Conservation (phyloP, 2,113 vertebrate genomes). For the Laticauda laticaudata region DNA sequence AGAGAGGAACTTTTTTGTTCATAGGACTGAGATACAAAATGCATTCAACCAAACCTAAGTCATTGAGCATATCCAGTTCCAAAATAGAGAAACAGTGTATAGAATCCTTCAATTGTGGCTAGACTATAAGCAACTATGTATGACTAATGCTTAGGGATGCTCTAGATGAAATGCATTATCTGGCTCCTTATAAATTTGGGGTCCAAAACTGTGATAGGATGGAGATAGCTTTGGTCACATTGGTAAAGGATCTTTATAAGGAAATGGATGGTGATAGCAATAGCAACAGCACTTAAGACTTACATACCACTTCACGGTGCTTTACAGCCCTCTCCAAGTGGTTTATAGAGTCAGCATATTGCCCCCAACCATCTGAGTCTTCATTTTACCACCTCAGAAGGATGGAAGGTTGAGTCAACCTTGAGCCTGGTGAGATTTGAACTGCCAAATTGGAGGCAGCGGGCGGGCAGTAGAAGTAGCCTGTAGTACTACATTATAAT, state of each 20-base stretch:
- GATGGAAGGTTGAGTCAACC: too few species aligned
- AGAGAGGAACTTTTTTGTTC: background rate
- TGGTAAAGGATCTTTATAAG: background rate
- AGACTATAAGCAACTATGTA: background rate
- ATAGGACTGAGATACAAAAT: background rate
- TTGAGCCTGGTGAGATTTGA: too few species aligned
- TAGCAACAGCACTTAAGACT: too few species aligned
- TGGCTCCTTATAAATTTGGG: background rate
- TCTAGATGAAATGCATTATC: background rate
- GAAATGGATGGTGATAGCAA: background rate
- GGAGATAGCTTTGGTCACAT: background rate
- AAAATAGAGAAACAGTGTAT: background rate
- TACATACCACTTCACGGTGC: too few species aligned
- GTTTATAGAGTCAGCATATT: too few species aligned
- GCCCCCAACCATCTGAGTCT: too few species aligned
- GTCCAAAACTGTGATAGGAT: background rate
- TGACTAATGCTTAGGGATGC: background rate
- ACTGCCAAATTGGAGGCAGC: too few species aligned
- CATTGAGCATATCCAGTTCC: background rate
- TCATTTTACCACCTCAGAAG: too few species aligned
- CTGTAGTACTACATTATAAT: too few species aligned
- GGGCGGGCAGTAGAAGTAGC: too few species aligned
- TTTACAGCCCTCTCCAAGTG: too few species aligned
- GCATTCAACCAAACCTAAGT: background rate
- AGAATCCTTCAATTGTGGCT: background rate